These are phyloP conservation scores for Medauroidea extradentata DNA, from an alignment of 1,140 invertebrate species.

Conservation along the genomic window DNA sequence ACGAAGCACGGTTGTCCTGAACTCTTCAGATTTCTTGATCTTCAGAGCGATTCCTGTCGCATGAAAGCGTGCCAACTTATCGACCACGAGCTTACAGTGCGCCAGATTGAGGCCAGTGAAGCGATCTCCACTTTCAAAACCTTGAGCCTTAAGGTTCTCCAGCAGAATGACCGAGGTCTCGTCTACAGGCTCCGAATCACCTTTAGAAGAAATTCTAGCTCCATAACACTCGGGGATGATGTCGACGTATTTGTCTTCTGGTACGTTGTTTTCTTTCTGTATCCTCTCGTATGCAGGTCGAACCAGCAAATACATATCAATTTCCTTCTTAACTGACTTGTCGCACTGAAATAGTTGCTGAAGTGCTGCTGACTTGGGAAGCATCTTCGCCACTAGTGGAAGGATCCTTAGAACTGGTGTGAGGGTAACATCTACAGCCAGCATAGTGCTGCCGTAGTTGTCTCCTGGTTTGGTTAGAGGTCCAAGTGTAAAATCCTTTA, in stretches of 20 bases:
- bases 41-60: neutral
- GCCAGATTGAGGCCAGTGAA: neutral
- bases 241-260: neutral
- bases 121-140: neutral
- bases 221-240: constrained; percentile 7
- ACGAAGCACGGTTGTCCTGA: neutral
- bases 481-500: neutral
- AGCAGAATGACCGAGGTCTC: constrained; percentile 1
- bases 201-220: neutral
- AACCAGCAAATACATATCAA: constrained; percentile 6
- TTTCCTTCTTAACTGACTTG: constrained; percentile 6
- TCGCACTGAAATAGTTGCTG: neutral
- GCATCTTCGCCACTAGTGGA: neutral
- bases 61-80: constrained; percentile 2
- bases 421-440: neutral
- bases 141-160: neutral
- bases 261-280: constrained; percentile 2
- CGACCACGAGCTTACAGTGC: constrained; percentile 3
- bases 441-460: constrained; percentile 9
- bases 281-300: neutral
- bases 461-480: constrained; percentile 4
- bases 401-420: neutral
- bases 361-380: neutral
- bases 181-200: neutral
- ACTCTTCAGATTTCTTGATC: constrained; percentile 3